Conservation (phyloP, 2,113 vertebrate genomes). For the Pandion haliaetus region DNA sequence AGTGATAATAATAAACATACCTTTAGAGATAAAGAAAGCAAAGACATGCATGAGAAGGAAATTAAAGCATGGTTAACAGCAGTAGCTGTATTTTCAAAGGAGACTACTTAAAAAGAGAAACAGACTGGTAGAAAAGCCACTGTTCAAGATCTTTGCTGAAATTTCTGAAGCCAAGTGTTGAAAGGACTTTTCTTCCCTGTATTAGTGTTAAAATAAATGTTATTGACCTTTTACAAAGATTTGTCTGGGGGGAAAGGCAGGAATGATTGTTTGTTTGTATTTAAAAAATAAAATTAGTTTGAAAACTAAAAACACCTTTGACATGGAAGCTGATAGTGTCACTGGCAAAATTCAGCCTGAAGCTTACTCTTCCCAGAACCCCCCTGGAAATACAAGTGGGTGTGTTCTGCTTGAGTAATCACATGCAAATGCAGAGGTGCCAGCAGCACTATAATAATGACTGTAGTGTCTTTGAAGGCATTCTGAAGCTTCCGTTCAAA, state of each 20-base stretch:
- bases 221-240: not conserved
- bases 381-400: not conserved
- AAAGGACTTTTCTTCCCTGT: not conserved
- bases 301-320: not conserved
- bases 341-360: not conserved
- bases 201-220: not conserved
- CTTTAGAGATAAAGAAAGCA: not conserved
- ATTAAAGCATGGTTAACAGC: not conserved
- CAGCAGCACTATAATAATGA: conserved; percentile 10
- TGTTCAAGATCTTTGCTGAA: not conserved
- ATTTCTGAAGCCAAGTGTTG: not conserved
- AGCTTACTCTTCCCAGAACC: not conserved
- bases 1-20: not conserved
- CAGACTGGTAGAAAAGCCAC: not conserved
- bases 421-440: not conserved
- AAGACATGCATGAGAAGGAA: not conserved
- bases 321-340: not conserved
- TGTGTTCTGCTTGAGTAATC: conserved; percentile 14
- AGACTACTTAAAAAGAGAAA: not conserved
- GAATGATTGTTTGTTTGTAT: not conserved
- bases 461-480: conserved; percentile 22
- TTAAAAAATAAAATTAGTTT: not conserved
- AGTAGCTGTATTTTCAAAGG: not conserved
- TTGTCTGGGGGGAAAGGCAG: not conserved
- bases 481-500: conserved; percentile 17